These are phyloP conservation scores for Glareola pratincola DNA, from an alignment of 2,113 vertebrate species.

Conservation along the genomic window DNA sequence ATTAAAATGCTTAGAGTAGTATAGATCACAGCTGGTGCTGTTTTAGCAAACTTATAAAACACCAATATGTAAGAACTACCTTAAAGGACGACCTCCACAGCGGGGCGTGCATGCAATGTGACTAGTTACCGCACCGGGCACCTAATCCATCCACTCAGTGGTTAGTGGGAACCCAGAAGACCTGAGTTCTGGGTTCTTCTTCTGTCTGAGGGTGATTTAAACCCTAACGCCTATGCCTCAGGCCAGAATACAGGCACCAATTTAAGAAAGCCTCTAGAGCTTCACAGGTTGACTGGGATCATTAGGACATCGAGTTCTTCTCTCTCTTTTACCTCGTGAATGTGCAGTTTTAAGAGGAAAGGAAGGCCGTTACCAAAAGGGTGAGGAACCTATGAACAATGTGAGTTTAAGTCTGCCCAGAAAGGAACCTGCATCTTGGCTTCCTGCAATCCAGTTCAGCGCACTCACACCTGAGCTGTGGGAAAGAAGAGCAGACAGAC, in stretches of 20 bases:
- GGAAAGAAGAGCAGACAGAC: neutral
- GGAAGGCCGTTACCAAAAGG: neutral
- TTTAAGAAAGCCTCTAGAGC: neutral
- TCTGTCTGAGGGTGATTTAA: neutral
- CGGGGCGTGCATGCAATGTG: neutral
- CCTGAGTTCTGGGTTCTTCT: neutral
- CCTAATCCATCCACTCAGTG: neutral
- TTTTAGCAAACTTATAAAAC: conserved; percentile 47
- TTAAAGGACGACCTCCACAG: neutral
- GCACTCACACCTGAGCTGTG: neutral
- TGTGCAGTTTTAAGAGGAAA: neutral
- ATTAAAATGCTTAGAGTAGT: conserved; percentile 64
- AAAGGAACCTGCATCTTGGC: neutral
- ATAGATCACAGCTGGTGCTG: conserved; percentile 53
- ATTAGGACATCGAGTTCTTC: neutral
- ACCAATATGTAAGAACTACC: neutral
- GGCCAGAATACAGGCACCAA: neutral
- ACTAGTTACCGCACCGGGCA: neutral
- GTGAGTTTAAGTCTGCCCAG: neutral
- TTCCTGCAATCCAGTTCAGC: neutral
- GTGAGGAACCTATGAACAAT: neutral
- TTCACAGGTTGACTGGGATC: neutral
- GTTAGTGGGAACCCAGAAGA: neutral
- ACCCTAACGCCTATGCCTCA: neutral
- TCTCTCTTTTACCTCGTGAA: neutral